Percentiles rank a stretch among this genome's conserved stretches.
phyloP scores from a whole-genome alignment of 2,888 invertebrate species.

The Chymomyza caudatula region DNA sequence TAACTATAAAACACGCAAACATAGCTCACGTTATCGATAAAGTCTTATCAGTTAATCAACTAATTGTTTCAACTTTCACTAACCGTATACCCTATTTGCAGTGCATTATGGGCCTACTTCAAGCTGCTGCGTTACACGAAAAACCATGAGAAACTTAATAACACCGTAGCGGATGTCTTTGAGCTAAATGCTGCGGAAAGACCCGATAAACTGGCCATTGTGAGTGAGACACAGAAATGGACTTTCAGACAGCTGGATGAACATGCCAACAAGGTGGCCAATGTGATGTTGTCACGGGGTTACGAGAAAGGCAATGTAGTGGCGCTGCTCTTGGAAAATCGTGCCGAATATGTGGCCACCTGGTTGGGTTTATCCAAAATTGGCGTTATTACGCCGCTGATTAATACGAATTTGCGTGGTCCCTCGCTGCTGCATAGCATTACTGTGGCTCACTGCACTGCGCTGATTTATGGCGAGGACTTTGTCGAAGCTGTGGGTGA shows the following conservation, averaged over 20 bases:
- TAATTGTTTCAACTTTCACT: not conserved
- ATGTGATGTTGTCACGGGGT: slow-evolving; percentile 87
- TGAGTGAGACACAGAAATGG: slow-evolving; percentile 85
- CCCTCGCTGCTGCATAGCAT: slow-evolving; percentile 92
- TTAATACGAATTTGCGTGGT: slow-evolving; percentile 93
- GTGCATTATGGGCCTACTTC: slow-evolving; percentile 85
- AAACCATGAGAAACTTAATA: slow-evolving; percentile 83
- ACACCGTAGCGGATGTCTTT: slow-evolving; percentile 89
- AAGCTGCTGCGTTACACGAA: slow-evolving; percentile 83
- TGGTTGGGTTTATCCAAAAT: slow-evolving; percentile 96
- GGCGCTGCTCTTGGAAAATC: slow-evolving; percentile 92
- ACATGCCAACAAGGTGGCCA: slow-evolving; percentile 89
- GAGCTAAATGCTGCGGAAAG: slow-evolving; percentile 84
- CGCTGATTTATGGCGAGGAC: slow-evolving; percentile 86
- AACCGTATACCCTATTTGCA: slow-evolving; percentile 70
- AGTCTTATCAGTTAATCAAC: not conserved
- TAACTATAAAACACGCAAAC: slow-evolving; percentile 39
- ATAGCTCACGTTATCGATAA: slow-evolving; percentile 26
- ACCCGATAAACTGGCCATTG: slow-evolving; percentile 90
- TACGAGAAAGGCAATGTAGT: slow-evolving; percentile 91
- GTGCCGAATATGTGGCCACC: slow-evolving; percentile 91
- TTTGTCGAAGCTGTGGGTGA: slow-evolving; percentile 81
- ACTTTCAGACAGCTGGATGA: slow-evolving; percentile 93
- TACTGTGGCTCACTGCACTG: slow-evolving; percentile 88
- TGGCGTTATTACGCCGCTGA: slow-evolving; percentile 90